Evolutionary conservation across 1,140 invertebrate species (phyloP).

Genomic region (Ruditapes philippinarum): DNA sequence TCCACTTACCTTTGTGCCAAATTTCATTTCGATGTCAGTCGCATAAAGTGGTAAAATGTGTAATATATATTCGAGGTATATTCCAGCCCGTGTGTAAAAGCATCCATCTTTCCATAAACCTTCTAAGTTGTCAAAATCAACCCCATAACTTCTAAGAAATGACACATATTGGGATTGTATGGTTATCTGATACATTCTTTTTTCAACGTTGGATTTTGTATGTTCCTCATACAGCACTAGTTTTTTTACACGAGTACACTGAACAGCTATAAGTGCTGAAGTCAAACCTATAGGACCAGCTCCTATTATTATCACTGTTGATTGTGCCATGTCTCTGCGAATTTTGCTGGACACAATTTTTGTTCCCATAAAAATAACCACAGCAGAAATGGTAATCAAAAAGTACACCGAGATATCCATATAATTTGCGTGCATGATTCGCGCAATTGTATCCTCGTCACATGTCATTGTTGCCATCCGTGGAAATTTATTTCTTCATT

Average conservation of each 20-base stretch:
- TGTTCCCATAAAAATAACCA: conserved; percentile 76
- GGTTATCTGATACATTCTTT: conserved; percentile 81
- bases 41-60: conserved; percentile 69
- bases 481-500: not conserved
- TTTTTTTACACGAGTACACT: conserved; percentile 72
- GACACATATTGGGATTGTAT: conserved; percentile 77
- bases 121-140: conserved; percentile 85
- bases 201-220: conserved; percentile 71
- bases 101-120: conserved; percentile 80
- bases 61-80: conserved; percentile 83
- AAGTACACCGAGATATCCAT: conserved; percentile 68
- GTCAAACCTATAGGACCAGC: conserved; percentile 80
- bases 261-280: conserved; percentile 75
- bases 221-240: too few relatives aligned
- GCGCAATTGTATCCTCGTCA: conserved; percentile 24
- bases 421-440: not conserved
- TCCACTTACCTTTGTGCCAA: too few relatives aligned
- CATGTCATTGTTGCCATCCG: not conserved
- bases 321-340: conserved; percentile 66
- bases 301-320: too few relatives aligned
- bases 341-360: conserved; percentile 74
- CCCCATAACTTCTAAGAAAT: conserved; percentile 77
- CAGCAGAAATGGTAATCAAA: conserved; percentile 74
- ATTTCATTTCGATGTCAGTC: conserved; percentile 72
- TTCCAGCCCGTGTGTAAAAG: conserved; percentile 83